Base-by-base conservation (phyloP, 2,113 vertebrate species). In the Vicugna pacos region DNA sequence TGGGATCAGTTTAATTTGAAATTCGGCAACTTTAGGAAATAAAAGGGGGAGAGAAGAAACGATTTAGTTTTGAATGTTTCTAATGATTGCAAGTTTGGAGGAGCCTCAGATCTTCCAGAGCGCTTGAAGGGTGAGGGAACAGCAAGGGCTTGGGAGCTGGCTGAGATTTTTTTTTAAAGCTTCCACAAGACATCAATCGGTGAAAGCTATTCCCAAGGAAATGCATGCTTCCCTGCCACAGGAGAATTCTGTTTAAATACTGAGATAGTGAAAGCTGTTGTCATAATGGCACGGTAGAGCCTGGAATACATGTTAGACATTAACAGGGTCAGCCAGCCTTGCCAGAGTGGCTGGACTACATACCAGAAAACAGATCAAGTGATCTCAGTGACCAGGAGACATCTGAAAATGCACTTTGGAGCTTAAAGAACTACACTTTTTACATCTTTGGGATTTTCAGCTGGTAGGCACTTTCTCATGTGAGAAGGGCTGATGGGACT, bases 31-130 rank as follows among this genome's bases (percentile, higher is more conserved):
- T 64, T 93, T 87, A 58, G 91, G 64, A 93, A 93, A 81, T 73
- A 89, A 89, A 89, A 77, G 13, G 38, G 91, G 11, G 35, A 32
- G 1, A 20, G 0, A 69, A 85, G 7, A 95, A 92, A 94, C 76
- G 3, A 93, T 28, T 92, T 80, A 28, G 96, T 56, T 94, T 96
- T 20, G 60, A 95, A n/a, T n/a, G n/a, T 89, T 16, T 93, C 28
- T 46, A 58, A 65, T 67, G 75, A 69, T 24, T 60, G 3, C 4
- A 64, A 32, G 4, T 58, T 75, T 70, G 0, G 5, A 48, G 73
- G 62, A 89, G 35, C 7, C 24, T 92, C 8, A 32, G 20, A 65
- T 90, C 90, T 81, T 80, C 42, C 22, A 69, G 60, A 73, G 46
- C 13, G 15, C 28, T 84, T n/a, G 54, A 52, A 73, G 26, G 20